phyloP scores from a whole-genome alignment of 2,113 vertebrate species.

The Chascanopsetta lugubris region DNA sequence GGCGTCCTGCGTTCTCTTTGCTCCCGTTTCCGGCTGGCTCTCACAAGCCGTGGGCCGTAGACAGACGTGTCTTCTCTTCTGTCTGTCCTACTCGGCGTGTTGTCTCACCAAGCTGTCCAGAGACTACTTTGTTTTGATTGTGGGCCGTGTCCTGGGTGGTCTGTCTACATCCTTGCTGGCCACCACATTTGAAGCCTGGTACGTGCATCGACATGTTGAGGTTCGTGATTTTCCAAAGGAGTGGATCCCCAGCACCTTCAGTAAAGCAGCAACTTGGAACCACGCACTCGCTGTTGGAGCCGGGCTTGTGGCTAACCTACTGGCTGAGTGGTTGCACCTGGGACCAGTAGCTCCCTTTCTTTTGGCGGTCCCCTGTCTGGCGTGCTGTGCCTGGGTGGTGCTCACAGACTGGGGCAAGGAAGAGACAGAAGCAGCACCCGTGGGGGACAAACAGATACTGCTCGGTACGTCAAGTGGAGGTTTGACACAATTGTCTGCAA shows the following conservation, averaged over 20 bases:
- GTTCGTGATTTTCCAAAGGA: conserved; percentile 89
- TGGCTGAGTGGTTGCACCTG: conserved; percentile 88
- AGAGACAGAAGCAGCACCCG: conserved; percentile 70
- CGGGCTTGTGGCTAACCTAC: conserved; percentile 86
- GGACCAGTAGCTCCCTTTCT: conserved; percentile 92
- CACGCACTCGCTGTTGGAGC: conserved; percentile 87
- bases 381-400: conserved; percentile 82
- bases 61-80: conserved; percentile 89
- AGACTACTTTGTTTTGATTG: conserved; percentile 90
- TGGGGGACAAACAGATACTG: conserved; percentile 62
- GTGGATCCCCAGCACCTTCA: conserved; percentile 91
- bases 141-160: conserved; percentile 88
- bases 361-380: conserved; percentile 86
- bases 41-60: conserved; percentile 86
- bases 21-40: conserved; percentile 85
- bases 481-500: conserved; percentile 50
- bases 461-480: conserved; percentile 45
- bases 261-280: conserved; percentile 88
- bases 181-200: conserved; percentile 91
- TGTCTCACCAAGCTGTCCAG: conserved; percentile 91
- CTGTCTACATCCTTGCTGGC: conserved; percentile 90
- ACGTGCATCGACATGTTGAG: conserved; percentile 86
- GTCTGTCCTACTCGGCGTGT: conserved; percentile 86
- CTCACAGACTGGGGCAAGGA: conserved; percentile 88
- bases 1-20: conserved; percentile 88